Evolutionary conservation across 2,888 invertebrate genomes (phyloP).

Genomic region (Epiperipatus broadwayi): DNA sequence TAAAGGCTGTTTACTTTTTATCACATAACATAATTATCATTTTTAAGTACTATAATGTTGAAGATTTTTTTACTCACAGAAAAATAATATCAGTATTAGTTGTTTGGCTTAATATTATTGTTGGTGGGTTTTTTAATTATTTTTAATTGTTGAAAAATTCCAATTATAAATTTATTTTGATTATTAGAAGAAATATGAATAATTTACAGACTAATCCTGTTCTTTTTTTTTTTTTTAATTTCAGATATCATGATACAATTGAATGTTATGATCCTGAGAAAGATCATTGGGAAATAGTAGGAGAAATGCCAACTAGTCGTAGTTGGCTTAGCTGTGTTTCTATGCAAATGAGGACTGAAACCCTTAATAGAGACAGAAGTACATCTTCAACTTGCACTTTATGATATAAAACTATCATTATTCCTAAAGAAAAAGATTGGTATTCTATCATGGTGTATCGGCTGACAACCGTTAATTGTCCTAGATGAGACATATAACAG

Average conservation of each 20-base stretch:
- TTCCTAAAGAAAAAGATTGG: too few relatives aligned
- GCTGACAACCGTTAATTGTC: too few relatives aligned
- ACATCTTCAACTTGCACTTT: too few relatives aligned
- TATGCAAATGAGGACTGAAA: conserved; percentile 26
- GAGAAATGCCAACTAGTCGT: conserved; percentile 32
- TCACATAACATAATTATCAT: too few relatives aligned
- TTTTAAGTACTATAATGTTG: too few relatives aligned
- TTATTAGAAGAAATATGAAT: conserved; percentile 6
- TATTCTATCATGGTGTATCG: too few relatives aligned
- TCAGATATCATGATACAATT: conserved; percentile 33
- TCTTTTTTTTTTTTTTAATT: conserved; percentile 11
- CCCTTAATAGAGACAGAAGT: too few relatives aligned
- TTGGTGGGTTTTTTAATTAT: not conserved
- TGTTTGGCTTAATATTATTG: not conserved
- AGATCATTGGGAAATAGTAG: conserved; percentile 30
- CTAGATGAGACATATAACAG: too few relatives aligned
- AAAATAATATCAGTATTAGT: too few relatives aligned
- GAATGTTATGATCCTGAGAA: conserved; percentile 30
- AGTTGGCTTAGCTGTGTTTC: conserved; percentile 34
- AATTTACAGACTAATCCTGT: not conserved
- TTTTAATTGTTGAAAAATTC: not conserved
- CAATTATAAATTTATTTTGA: conserved; percentile 5
- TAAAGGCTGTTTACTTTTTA: too few relatives aligned
- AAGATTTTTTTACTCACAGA: too few relatives aligned
- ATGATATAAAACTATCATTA: too few relatives aligned